phyloP scores from a whole-genome alignment of 2,797 vertebrate genomes.

The Ctenopoma kingsleyae region DNA sequence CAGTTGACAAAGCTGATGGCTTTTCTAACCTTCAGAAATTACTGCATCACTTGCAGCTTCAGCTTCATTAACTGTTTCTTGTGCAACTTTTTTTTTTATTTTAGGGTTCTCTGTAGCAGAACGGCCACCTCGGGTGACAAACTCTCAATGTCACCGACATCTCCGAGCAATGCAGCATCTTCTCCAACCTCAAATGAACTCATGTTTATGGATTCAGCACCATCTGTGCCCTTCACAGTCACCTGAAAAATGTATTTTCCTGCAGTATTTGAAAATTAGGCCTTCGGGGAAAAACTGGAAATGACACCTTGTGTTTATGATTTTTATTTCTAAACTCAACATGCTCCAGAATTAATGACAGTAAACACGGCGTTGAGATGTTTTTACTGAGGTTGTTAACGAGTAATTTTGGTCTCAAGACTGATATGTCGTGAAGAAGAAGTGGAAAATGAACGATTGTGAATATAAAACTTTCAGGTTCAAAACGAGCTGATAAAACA shows the following conservation, averaged over 20 bases:
- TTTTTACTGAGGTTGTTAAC: not conserved
- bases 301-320: constrained; percentile 4
- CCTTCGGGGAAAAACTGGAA: constrained; percentile 33
- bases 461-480: constrained; percentile 6
- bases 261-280: constrained; percentile 47
- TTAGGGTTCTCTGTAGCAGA: constrained; percentile 27
- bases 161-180: constrained; percentile 18
- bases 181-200: constrained; percentile 26
- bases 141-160: constrained; percentile 46
- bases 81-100: constrained; percentile 12
- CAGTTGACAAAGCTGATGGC: constrained; percentile 7
- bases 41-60: constrained; percentile 2
- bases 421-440: not conserved
- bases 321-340: constrained; percentile 20
- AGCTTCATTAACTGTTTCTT: constrained; percentile 23
- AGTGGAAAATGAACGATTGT: not conserved
- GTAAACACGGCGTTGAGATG: constrained; percentile 4
- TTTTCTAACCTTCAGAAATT: constrained; percentile 36
- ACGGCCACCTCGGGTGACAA: constrained; percentile 35
- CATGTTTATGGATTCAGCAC: constrained; percentile 70
- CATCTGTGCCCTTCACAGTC: constrained; percentile 71
- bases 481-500: no score
- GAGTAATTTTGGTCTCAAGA: not conserved
- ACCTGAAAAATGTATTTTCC: constrained; percentile 45
- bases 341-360: constrained; percentile 20